These are phyloP conservation scores for Caenorhabditis briggsae DNA, from an alignment of 1,140 invertebrate genomes.

Conservation along the genomic window DNA sequence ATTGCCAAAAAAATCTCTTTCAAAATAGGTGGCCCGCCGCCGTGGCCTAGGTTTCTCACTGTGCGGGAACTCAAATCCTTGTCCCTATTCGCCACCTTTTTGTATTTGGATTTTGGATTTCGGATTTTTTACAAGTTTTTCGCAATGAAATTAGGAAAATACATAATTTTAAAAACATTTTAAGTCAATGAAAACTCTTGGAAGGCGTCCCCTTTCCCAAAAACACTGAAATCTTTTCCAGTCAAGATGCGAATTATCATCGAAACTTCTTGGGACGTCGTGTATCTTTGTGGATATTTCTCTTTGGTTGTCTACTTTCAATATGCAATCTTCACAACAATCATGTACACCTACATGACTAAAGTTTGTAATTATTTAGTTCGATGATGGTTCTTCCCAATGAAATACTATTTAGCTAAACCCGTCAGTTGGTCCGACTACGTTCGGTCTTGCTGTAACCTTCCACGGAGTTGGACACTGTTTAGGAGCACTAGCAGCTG, in stretches of 20 bases:
- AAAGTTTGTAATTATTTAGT: too few relatives aligned
- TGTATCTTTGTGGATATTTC: constrained; percentile 21
- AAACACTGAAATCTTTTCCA: background rate
- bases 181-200: too few relatives aligned
- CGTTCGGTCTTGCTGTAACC: constrained; percentile 3
- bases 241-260: constrained; percentile 37
- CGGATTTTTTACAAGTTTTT: too few relatives aligned
- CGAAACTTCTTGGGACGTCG: constrained; percentile 32
- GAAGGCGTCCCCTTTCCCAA: too few relatives aligned
- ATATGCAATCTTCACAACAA: constrained; percentile 23
- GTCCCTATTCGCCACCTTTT: too few relatives aligned
- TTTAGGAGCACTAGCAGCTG: constrained; percentile 4
- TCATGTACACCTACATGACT: constrained; percentile 31
- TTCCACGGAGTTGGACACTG: constrained; percentile 16
- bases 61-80: too few relatives aligned
- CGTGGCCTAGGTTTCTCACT: too few relatives aligned
- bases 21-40: too few relatives aligned
- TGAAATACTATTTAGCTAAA: constrained; percentile 3
- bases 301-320: constrained; percentile 35
- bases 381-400: background rate
- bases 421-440: background rate
- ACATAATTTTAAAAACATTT: too few relatives aligned
- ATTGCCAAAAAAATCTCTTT: too few relatives aligned
- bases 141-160: too few relatives aligned
- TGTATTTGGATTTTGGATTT: too few relatives aligned